Base-by-base conservation (phyloP, 2,888 invertebrate species). In the Salpingus planirostris region DNA sequence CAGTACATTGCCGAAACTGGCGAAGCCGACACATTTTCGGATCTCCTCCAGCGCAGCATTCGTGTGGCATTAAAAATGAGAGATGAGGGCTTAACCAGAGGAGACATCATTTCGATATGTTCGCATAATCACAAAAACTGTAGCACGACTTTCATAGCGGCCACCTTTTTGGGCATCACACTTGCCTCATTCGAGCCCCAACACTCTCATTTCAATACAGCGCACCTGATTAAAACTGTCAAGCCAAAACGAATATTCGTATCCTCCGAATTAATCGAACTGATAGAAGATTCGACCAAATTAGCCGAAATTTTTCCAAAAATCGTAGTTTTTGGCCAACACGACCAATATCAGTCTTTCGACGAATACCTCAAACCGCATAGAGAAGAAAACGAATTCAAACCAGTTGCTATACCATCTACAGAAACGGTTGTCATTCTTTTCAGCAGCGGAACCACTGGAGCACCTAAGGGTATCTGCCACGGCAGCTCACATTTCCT, bases 21-120 rank as follows among this genome's bases (percentile, higher is more conserved):
- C 1, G 61, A 67, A 44, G 52, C 55, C 2, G 67, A 70, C 43
- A 69, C 67, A 0, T 65, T 59, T 30, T 56, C 46, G 1, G 64
- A 65, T 4, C 54, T 64, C 0, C 43, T 69, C 2, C 45, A 57
- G 15, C 57, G 68, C 13, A 58, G 67, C 2, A 57, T 70, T 3
- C 53, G 62, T 21, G 66, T 68, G 33, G 71, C 72, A 0, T 56
- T 54, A 5, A 58, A 64, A 14, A 51, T 72, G 15, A 54, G 40
- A 33, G 56, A 55, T 2, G 40, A 64, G 26, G 66, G 66, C 10
- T 31, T 71, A 2, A 37, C 52, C 25, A 35, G 35, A 11, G 64
- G 64, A 3, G 71, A 71, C 39, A 62, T 71, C 3, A 58, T 73
- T 18, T 50, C 63, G 1, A 29, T 71, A 1, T 68, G 70, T 57